These are phyloP conservation scores for Gorilla gorilla DNA, from an alignment of 2,113 vertebrate genomes.

Conservation along the genomic window DNA sequence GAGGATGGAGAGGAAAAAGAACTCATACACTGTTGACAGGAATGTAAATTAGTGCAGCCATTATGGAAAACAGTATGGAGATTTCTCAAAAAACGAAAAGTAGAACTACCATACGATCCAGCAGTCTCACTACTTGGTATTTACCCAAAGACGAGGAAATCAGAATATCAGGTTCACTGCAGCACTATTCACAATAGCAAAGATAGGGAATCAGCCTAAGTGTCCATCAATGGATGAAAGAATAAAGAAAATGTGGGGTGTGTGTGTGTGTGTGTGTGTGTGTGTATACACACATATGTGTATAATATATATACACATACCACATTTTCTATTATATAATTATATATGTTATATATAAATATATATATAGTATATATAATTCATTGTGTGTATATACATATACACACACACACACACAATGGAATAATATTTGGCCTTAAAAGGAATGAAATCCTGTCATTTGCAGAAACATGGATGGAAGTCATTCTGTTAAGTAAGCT, in stretches of 20 bases:
- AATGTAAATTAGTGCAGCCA: too few species aligned
- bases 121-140: background rate
- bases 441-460: background rate
- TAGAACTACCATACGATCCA: background rate
- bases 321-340: too few species aligned
- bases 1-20: too few species aligned
- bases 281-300: too few species aligned
- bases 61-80: too few species aligned
- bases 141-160: background rate
- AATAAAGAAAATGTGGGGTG: background rate
- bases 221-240: background rate
- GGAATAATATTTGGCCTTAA: background rate
- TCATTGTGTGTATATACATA: too few species aligned
- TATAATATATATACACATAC: too few species aligned
- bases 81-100: background rate
- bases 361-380: too few species aligned
- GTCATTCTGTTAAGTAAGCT: background rate
- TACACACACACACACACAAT: background rate
- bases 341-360: too few species aligned
- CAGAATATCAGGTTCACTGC: background rate
- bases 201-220: background rate
- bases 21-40: too few species aligned
- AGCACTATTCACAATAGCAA: background rate
- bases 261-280: too few species aligned
- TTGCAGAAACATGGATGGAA: background rate